Evolutionary conservation across 2,113 vertebrate species (phyloP), one percentile per base, ranked within the genome.

Genomic region (Garra rufa): DNA sequence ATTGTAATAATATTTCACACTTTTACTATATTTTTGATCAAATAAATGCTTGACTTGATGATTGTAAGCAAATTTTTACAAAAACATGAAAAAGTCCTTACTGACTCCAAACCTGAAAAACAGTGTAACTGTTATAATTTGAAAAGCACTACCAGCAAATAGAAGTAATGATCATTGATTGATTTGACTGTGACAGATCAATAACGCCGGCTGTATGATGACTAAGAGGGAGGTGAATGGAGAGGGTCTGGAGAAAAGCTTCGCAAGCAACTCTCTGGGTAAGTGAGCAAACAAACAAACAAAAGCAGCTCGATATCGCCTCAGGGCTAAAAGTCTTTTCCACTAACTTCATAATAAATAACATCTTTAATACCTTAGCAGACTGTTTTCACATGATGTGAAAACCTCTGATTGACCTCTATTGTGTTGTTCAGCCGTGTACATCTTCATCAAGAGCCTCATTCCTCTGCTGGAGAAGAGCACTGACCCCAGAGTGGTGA

Each of bases 391-490:
- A 28, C 14, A 63, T 52, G 34, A 75, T 55, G 0, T 28, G 34
- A 34, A 34, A 34, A 34, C 34, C 34, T 34, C 34, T 34, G 34
- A 4, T 34, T 34, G 3, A 34, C 34, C 48, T 83, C 13, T 17
- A n/a, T 74, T 30, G 21, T 84, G 65, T n/a, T 30, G 59, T 8
- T 38, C 50, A 95, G 95, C 93, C 3, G 83, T 93, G 85, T 95
- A 93, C 85, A 95, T 95, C 82, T 93, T 95, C 85, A 94, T 93
- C 85, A 95, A 94, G 90, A 91, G 90, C 73, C 92, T 95, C 61
- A 89, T 95, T 81, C 93, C 94, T 2, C 46, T 95, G 74, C 88
- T 95, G 88, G 94, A 95, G 92, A 95, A 95, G 87, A 95, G 94
- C 1, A 63, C 89, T 15, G 94, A 95, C 11, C 94, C 95, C 88